These are phyloP conservation scores for Epirrita christyi DNA, from an alignment of 2,888 invertebrate species.

Conservation along the genomic window DNA sequence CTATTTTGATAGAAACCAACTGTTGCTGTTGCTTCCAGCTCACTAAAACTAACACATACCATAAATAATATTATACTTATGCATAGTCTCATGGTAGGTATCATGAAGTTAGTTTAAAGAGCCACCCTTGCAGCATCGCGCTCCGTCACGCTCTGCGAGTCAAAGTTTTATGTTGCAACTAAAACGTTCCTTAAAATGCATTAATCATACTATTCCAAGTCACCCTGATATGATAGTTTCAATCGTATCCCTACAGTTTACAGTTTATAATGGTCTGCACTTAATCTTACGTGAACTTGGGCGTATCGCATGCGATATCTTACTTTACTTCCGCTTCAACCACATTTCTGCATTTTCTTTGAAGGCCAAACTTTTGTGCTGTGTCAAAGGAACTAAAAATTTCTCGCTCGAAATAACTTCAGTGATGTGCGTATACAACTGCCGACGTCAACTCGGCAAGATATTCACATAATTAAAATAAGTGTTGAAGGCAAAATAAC, in stretches of 20 bases:
- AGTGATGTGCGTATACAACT: slow-evolving; percentile 18
- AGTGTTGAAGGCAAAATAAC: slow-evolving; percentile 64
- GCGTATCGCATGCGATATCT: slow-evolving; percentile 56
- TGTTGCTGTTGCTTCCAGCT: neutral
- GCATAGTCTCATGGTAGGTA: slow-evolving; percentile 23
- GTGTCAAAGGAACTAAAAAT: slow-evolving; percentile 23
- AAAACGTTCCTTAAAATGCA: slow-evolving; percentile 73
- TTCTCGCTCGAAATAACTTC: slow-evolving; percentile 14
- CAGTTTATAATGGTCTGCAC: slow-evolving; percentile 55
- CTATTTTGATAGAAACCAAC: neutral
- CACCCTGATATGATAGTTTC: slow-evolving; percentile 53
- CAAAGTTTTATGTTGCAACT: slow-evolving; percentile 71
- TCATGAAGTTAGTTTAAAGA: slow-evolving; percentile 41
- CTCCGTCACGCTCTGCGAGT: slow-evolving; percentile 64
- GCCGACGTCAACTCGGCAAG: slow-evolving; percentile 48
- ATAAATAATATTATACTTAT: too few species aligned
- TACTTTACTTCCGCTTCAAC: slow-evolving; percentile 47
- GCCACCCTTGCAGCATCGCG: slow-evolving; percentile 55
- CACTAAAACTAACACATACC: neutral
- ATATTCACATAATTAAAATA: slow-evolving; percentile 68
- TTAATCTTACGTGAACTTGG: slow-evolving; percentile 57
- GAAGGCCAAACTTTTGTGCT: slow-evolving; percentile 42
- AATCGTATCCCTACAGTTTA: slow-evolving; percentile 54
- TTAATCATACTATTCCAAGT: slow-evolving; percentile 67
- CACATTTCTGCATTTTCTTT: slow-evolving; percentile 62